Conservation (phyloP, 2,888 invertebrate genomes). For the Drosophila peninsularis region DNA sequence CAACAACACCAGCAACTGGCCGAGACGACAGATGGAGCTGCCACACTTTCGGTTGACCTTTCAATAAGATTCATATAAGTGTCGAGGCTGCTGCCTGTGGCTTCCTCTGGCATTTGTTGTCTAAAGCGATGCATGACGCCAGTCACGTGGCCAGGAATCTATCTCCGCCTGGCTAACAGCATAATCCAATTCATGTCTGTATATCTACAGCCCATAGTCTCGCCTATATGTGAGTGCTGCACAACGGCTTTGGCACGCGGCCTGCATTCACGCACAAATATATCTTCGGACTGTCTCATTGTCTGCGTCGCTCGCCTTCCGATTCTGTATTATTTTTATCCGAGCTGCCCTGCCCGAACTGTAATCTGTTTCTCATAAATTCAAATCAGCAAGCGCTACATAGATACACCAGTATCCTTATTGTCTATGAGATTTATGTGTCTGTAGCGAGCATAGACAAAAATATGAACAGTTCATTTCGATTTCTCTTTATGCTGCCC, state of each 20-base stretch:
- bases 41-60: conserved; percentile 82
- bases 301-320: conserved; percentile 28
- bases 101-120: conserved; percentile 56
- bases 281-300: conserved; percentile 31
- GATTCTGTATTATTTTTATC: conserved; percentile 16
- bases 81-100: conserved; percentile 46
- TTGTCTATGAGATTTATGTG: conserved; percentile 81
- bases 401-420: conserved; percentile 32
- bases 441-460: conserved; percentile 66
- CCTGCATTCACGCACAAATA: conserved; percentile 29
- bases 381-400: conserved; percentile 70
- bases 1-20: conserved; percentile 8
- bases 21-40: conserved; percentile 24
- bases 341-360: conserved; percentile 42
- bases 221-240: background rate
- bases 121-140: conserved; percentile 44
- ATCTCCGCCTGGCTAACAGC: conserved; percentile 4
- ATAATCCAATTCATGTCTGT: conserved; percentile 20
- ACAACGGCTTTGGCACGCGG: conserved; percentile 60
- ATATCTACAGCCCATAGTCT: background rate
- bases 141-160: conserved; percentile 47
- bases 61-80: conserved; percentile 70
- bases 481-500: conserved; percentile 15
- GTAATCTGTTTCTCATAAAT: conserved; percentile 83
- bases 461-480: conserved; percentile 71